Evolutionary conservation across 1,140 invertebrate species (phyloP).

Genomic region (Eupristina koningsbergeri): DNA sequence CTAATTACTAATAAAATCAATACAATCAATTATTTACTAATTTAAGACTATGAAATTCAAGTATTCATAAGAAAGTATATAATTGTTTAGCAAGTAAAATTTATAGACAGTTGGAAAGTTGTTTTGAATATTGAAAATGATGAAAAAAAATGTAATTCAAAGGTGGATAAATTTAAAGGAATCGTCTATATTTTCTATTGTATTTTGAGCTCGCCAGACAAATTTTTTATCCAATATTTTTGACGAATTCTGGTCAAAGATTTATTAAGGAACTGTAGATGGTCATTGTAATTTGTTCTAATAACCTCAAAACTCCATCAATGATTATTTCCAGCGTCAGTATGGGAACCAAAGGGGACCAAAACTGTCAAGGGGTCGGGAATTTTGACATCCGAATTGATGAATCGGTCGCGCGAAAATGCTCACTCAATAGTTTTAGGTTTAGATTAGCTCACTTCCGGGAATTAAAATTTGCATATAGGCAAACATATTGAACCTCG

Average conservation of each 20-base stretch:
- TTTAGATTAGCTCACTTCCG: neutral
- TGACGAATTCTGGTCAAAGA: neutral
- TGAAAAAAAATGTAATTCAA: too few species aligned
- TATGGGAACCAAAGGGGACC: neutral
- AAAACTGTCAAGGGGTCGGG: constrained; percentile 29
- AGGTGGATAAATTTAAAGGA: too few species aligned
- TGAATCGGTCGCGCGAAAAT: constrained; percentile 22
- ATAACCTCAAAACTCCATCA: neutral
- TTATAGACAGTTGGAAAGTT: too few species aligned
- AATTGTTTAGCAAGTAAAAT: too few species aligned
- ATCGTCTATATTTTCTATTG: too few species aligned
- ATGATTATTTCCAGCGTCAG: neutral
- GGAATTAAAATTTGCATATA: constrained; percentile 69
- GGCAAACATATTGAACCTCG: constrained; percentile 69
- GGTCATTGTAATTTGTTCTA: constrained; percentile 13
- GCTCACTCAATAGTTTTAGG: neutral
- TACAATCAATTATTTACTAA: too few species aligned
- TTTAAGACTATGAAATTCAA: too few species aligned
- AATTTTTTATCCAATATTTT: too few species aligned
- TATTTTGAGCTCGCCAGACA: too few species aligned
- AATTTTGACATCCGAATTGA: constrained; percentile 31
- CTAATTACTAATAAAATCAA: too few species aligned
- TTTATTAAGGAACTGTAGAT: neutral
- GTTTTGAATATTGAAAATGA: too few species aligned
- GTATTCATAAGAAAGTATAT: too few species aligned